Conservation (phyloP, 2,113 vertebrate species). For the Otus sunia region DNA sequence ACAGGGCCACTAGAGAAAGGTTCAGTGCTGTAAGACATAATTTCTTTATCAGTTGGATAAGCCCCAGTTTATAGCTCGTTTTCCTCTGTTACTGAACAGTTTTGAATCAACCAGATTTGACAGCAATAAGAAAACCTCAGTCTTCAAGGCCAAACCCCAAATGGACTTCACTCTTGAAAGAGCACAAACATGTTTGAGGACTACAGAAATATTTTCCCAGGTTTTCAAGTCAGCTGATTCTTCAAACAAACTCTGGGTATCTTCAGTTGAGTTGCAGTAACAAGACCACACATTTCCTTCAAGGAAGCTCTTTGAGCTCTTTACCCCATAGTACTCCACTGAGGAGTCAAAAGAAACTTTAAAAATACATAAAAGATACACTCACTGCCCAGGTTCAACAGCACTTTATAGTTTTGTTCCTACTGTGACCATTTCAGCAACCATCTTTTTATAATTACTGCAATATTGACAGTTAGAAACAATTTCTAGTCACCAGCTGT, state of each 20-base stretch:
- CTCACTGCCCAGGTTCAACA: neutral
- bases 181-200: neutral
- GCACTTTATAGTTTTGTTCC: neutral
- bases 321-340: neutral
- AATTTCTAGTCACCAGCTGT: neutral
- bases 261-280: neutral
- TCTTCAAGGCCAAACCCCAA: neutral
- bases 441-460: neutral
- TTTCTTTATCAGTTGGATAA: fast-evolving
- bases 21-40: neutral
- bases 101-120: neutral
- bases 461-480: neutral
- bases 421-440: neutral
- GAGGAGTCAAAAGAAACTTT: neutral
- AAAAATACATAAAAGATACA: neutral
- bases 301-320: neutral
- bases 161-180: neutral
- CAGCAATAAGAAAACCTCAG: neutral
- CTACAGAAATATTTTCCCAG: neutral
- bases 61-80: neutral
- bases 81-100: neutral
- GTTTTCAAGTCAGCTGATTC: neutral
- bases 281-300: neutral
- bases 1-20: neutral
- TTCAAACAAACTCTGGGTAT: neutral